Evolutionary conservation across 2,797 vertebrate species (phyloP), one percentile per base, ranked within the genome.

Genomic region (Malacoraja senta): DNA sequence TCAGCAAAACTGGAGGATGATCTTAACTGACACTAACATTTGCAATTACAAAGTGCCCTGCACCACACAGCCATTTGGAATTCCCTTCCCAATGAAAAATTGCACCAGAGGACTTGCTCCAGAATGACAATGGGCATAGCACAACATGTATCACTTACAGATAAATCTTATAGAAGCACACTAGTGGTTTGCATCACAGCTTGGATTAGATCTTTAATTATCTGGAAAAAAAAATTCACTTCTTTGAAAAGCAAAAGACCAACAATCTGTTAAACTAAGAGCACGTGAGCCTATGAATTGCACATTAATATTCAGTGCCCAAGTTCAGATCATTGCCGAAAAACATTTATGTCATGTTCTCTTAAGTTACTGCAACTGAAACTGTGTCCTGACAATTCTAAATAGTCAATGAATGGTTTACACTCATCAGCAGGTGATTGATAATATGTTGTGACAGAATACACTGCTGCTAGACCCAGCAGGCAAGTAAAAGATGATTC

Each of bases 391-490:
- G 29, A 90, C 63, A 35, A 8, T n/a, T 90, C 63, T n/a, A 68
- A 7, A 68, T 29, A 90, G 15, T 29, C 84, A 13, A 68, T 35
- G 15, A n/a, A 29, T 32, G 17, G 63, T 68, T 68, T 68, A 68
- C 19, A 35, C 38, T 71, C 81, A 71, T 68, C 32, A 24, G 32
- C 65, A 38, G 21, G 63, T 44, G 32, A 91, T 26, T 91, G n/a
- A 91, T 72, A 72, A 91, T 71, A 72, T 35, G 35, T 10, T 72
- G 71, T 68, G 63, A 90, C n/a, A 90, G 86, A 91, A 8, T 91
- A 3, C 6, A 3, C 17, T 38, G 32, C 21, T 10, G 26, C 38
- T 32, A 15, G 7, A 12, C 65, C 32, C 88, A 71, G 19, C 32
- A 63, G 32, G 65, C 35, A 71, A 38, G 84, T 44, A 71, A 21